Evolutionary conservation across 2,113 vertebrate species (phyloP).

Genomic region (Vicugna pacos): DNA sequence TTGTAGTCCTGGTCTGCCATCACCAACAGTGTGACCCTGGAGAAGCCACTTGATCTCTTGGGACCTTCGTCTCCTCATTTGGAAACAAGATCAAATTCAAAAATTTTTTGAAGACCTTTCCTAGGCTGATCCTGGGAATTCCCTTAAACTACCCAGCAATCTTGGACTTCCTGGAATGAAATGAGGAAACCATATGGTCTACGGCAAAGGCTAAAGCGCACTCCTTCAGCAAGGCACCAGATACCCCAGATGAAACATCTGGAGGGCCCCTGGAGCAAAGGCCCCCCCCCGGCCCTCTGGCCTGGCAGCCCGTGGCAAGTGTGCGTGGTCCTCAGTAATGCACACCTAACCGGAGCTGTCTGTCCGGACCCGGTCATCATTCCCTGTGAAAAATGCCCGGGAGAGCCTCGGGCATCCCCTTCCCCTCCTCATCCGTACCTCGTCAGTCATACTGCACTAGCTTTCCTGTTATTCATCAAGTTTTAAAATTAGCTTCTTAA

Average conservation of each 20-base stretch:
- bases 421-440: background rate
- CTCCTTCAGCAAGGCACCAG: background rate
- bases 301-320: background rate
- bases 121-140: slow-evolving; percentile 43
- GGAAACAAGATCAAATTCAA: slow-evolving; percentile 24
- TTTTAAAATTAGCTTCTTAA: slow-evolving; percentile 70
- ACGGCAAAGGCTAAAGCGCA: background rate
- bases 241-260: background rate
- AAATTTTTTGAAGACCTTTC: background rate
- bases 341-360: background rate
- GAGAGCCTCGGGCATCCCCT: background rate
- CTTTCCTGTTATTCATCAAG: background rate
- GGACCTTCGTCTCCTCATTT: background rate
- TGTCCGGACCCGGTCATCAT: background rate
- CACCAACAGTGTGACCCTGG: background rate
- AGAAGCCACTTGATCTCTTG: background rate
- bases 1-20: background rate
- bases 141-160: background rate
- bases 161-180: slow-evolving; percentile 12
- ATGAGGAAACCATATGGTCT: background rate
- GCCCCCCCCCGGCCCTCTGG: too few species aligned
- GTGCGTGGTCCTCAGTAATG: rapidly evolving
- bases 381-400: background rate
- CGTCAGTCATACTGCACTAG: background rate
- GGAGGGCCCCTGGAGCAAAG: background rate